Conservation (phyloP, 1,140 invertebrate genomes). For the Lepidurus packardi region DNA sequence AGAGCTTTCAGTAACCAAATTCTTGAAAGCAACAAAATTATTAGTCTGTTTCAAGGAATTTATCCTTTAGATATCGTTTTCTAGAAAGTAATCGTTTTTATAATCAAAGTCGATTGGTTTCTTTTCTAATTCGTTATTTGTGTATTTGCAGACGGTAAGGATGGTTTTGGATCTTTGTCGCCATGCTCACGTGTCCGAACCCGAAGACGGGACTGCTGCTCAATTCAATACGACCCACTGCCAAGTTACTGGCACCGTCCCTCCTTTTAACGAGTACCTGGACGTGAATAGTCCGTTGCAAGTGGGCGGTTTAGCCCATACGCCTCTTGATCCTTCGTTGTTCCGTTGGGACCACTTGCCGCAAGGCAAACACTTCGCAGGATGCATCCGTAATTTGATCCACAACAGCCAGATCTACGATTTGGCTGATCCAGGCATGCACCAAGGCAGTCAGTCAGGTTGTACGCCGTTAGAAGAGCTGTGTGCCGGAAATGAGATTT, state of each 20-base stretch:
- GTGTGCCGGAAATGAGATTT: conserved; percentile 64
- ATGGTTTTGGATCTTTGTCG: conserved; percentile 89
- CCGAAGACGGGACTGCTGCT: conserved; percentile 74
- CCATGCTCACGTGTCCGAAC: conserved; percentile 74
- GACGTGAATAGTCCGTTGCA: conserved; percentile 94
- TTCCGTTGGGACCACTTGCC: conserved; percentile 62
- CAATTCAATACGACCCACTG: conserved; percentile 81
- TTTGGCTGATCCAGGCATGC: conserved; percentile 76
- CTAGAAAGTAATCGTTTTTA: too few species aligned
- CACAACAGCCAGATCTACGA: conserved; percentile 93
- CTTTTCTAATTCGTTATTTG: not conserved
- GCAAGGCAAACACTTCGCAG: conserved; percentile 74
- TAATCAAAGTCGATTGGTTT: too few species aligned
- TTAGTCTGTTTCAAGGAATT: too few species aligned
- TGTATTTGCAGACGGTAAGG: conserved; percentile 57
- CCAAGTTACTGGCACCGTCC: conserved; percentile 78
- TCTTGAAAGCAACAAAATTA: too few species aligned
- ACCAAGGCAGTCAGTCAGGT: conserved; percentile 69
- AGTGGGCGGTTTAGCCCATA: conserved; percentile 81
- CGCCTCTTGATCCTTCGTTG: conserved; percentile 74
- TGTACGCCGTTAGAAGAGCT: conserved; percentile 86
- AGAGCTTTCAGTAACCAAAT: too few species aligned
- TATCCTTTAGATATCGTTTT: too few species aligned
- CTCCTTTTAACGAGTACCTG: conserved; percentile 91
- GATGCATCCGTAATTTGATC: conserved; percentile 89